Evolutionary conservation across 2,113 vertebrate species (phyloP).

Genomic region (Pteropus alecto): DNA sequence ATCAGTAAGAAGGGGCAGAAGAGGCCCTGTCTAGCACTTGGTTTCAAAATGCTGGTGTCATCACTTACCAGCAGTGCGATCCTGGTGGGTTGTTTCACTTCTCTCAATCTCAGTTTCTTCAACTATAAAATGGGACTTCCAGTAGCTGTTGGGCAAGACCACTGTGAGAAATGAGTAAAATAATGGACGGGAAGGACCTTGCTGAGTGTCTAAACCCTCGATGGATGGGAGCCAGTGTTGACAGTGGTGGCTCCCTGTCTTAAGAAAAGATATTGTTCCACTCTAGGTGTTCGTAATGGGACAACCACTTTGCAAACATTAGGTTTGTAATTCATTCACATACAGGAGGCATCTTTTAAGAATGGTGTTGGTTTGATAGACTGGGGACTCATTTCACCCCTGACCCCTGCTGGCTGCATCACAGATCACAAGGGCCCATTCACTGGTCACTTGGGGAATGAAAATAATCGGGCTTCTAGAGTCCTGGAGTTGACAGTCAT

Average conservation of each 20-base stretch:
- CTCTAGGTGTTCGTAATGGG: background rate
- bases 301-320: background rate
- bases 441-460: background rate
- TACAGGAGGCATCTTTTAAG: background rate
- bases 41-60: background rate
- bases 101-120: background rate
- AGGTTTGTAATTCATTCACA: background rate
- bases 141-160: background rate
- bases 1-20: background rate
- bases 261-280: background rate
- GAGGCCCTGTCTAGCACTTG: background rate
- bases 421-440: background rate
- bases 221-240: background rate
- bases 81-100: background rate
- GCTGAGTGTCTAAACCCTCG: background rate
- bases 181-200: background rate
- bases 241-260: background rate
- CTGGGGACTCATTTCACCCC: background rate
- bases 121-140: background rate
- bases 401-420: background rate
- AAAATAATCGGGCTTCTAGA: background rate
- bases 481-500: background rate
- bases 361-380: background rate
- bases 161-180: background rate
- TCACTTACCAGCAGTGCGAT: background rate